Evolutionary conservation across 2,797 vertebrate species (phyloP), one percentile per base, ranked within the genome.

Genomic region (Hemibagrus guttatus): DNA sequence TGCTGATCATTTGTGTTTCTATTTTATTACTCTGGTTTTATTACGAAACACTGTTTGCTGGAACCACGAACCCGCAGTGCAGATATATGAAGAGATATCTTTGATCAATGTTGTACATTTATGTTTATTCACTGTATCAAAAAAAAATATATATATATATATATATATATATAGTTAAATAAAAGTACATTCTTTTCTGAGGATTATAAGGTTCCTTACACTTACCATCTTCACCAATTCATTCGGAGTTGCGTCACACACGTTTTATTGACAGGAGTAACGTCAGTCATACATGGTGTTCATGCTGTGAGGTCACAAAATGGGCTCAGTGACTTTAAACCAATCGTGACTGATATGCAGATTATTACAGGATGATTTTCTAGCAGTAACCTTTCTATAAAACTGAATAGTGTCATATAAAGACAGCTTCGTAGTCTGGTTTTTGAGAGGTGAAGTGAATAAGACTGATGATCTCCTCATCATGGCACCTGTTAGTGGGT

Each of bases 1-100:
- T 85, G 88, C 87, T 88, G 85, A 89, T 84, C 85, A 88, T 78
- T 90, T 90, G 88, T 93, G 90, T 87, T 92, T 92, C 88, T 92
- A 63, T 79, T 91, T 91, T 82, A 90, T 63, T 90, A 93, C 92
- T 75, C 72, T 17, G 46, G 72, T 28, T 49, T 92, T 89, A 90
- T 91, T 92, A 89, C 90, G 13, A n/a, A 85, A 85, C 93, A 90
- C 92, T 90, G 82, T 91, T 88, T 85, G 17, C 90, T 93, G 86
- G 91, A 91, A 90, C 89, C 31, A 58, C 31, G 31, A 31, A 3
- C 19, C 75, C 75, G 56, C 91, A 91, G 84, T 90, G 85, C 85
- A 91, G 91, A 91, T 90, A 90, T 92, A 35, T 78, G 28, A 35
- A 58, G 54, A 58, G 90, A 87, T 88, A 85, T 89, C 88, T 89